Conservation (phyloP, 1,140 invertebrate genomes). For the Paralvinella palmiformis region DNA sequence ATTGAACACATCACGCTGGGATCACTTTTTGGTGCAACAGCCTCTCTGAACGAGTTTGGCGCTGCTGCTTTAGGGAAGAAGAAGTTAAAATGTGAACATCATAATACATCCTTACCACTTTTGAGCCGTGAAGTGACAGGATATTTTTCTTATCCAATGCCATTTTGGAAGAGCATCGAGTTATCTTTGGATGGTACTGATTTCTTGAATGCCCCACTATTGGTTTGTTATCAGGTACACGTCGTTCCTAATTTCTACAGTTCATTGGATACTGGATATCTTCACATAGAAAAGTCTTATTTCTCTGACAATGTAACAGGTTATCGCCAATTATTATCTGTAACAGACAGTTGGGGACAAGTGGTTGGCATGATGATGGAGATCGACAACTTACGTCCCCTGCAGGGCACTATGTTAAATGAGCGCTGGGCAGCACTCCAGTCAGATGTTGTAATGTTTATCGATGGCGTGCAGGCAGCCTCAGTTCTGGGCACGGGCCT, state of each 20-base stretch:
- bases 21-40: slow-evolving; percentile 11
- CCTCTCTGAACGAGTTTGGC: slow-evolving; percentile 12
- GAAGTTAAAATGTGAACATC: slow-evolving; percentile 3
- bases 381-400: slow-evolving; percentile 12
- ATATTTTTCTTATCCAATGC: slow-evolving; percentile 20
- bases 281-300: slow-evolving; percentile 6
- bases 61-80: slow-evolving; percentile 13
- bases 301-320: slow-evolving; percentile 8
- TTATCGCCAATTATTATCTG: neutral
- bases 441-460: slow-evolving; percentile 16
- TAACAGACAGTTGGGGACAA: slow-evolving; percentile 14
- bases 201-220: neutral
- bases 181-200: neutral
- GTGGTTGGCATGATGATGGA: slow-evolving; percentile 14
- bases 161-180: slow-evolving; percentile 13
- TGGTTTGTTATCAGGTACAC: slow-evolving; percentile 12
- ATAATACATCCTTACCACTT: neutral
- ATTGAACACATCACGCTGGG: slow-evolving; percentile 14
- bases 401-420: slow-evolving; percentile 4
- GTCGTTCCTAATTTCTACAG: slow-evolving; percentile 10
- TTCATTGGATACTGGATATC: slow-evolving; percentile 10
- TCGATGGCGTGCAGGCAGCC: slow-evolving; percentile 14
- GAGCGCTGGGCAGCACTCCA: slow-evolving; percentile 20
- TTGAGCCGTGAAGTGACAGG: slow-evolving; percentile 6
- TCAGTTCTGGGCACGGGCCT: slow-evolving; percentile 17